Evolutionary conservation across 2,113 vertebrate genomes (phyloP), one percentile per base, ranked within the genome.

Genomic region (Pterocles gutturalis): DNA sequence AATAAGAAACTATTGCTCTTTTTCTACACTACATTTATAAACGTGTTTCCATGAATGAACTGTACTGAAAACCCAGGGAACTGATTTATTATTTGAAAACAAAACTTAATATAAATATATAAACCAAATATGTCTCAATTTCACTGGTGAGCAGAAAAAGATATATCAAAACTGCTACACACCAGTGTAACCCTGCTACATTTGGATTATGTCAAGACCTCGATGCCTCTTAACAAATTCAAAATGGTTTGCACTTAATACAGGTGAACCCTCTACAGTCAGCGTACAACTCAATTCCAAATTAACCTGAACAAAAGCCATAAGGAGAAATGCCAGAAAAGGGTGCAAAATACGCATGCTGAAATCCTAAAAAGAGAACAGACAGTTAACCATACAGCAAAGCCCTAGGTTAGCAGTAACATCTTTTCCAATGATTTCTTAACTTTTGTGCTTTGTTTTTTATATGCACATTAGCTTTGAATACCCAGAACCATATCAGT

Each of bases 391-490:
- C 13, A 46, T 8, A 41, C 0, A 94, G 12, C 83, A 93, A 53
- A 87, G 72, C 72, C 92, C 29, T 83, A 57, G 86, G 93, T 79
- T 66, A 79, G 48, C 48, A 91, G 21, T 91, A 92, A 95, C 22
- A 28, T 75, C n/a, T 43, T 92, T 60, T 70, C 41, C 53, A 87
- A 83, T 67, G 46, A 54, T 65, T 91, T 62, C 83, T 88, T 49
- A 36, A 91, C 31, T 64, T 66, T 69, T n/a, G 65, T 54, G 85
- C 31, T 93, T 78, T 45, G 33, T 21, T 77, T 82, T 81, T 94
- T 51, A 70, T 15, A 83, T 3, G 36, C 10, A 91, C 15, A 11
- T 53, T 65, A 81, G 34, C 38, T 93, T 60, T 66, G n/a, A 89
- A 87, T 9, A 76, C 7, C 60, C 81, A 83, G 45, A 64, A 66